phyloP scores from a whole-genome alignment of 2,113 vertebrate genomes.

The Melanotaenia duboulayi region DNA sequence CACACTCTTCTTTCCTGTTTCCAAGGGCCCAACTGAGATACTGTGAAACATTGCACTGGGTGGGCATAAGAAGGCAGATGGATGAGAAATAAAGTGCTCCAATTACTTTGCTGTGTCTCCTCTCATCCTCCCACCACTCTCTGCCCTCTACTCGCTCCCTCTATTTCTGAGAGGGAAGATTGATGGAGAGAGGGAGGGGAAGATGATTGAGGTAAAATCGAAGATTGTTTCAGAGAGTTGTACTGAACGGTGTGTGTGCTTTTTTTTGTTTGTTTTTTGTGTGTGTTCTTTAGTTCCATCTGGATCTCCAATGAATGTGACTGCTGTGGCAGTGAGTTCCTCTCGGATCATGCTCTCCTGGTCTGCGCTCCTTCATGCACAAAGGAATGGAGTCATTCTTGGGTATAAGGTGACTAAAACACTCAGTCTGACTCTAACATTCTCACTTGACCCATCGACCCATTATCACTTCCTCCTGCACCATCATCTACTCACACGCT shows the following conservation, averaged over 20 bases:
- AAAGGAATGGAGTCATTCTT: conserved; percentile 92
- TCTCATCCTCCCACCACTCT: conserved; percentile 37
- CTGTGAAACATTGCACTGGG: conserved; percentile 8
- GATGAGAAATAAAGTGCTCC: conserved; percentile 44
- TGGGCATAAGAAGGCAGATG: conserved; percentile 37
- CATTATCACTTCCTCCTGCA: conserved; percentile 50
- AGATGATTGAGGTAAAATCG: conserved; percentile 60
- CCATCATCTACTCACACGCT: conserved; percentile 8
- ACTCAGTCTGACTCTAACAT: conserved; percentile 1
- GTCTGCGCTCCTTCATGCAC: conserved; percentile 85
- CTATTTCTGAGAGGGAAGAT: conserved; percentile 42
- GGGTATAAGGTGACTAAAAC: conserved; percentile 90
- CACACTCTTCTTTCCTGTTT: conserved; percentile 30
- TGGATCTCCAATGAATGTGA: conserved; percentile 89
- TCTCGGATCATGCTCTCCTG: conserved; percentile 92
- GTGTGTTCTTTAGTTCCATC: conserved; percentile 87
- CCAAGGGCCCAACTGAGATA: conserved; percentile 27
- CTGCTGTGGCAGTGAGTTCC: conserved; percentile 91
- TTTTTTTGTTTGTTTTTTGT: conserved; percentile 12
- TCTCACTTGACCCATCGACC: conserved; percentile 33
- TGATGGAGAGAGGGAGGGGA: conserved; percentile 30
- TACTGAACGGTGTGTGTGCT: conserved; percentile 30
- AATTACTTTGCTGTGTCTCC: conserved; percentile 45
- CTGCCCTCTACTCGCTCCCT: conserved; percentile 43
- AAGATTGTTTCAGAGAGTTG: conserved; percentile 51